phyloP scores from a whole-genome alignment of 2,113 vertebrate species.

The Bos taurus region ARS-UCD2.0 NC_037328.1:21294501-21295000 shows the following conservation, averaged over 20 bases:
- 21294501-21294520: background rate
- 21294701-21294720: constrained; percentile 95
- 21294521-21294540: background rate
- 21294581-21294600: constrained; percentile 97
- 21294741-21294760: background rate
- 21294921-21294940: background rate
- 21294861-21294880: background rate
- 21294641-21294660: constrained; percentile 93
- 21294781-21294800: background rate
- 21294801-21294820: background rate
- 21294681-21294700: constrained; percentile 94
- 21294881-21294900: background rate
- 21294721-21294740: constrained; percentile 87
- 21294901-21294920: background rate
- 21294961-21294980: constrained; percentile 1
- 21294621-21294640: constrained; percentile 93
- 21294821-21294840: background rate
- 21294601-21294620: constrained; percentile 98
- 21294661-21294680: constrained; percentile 95
- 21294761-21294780: background rate
- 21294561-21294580: constrained; percentile 81
- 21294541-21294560: background rate
- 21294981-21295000: background rate
- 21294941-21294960: background rate
- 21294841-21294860: background rate